A percentile compares a stretch with the other conserved stretches of the same genome.
These are phyloP conservation scores for Machaerirhynchus nigripectus DNA, from an alignment of 2,113 vertebrate species.

Conservation along the genomic window DNA sequence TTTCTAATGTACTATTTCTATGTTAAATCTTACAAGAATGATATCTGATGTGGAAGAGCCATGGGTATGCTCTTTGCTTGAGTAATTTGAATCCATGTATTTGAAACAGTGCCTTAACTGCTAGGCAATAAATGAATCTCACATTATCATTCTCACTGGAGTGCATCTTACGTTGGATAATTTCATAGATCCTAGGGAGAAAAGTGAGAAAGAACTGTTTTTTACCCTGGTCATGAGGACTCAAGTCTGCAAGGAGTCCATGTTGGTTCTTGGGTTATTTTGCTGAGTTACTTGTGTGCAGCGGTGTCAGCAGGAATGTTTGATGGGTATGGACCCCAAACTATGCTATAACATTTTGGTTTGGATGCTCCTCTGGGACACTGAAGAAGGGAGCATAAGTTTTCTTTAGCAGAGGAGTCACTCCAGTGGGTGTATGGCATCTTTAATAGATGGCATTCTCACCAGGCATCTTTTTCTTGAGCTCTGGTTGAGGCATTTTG, in stretches of 20 bases:
- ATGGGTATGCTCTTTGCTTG: not conserved
- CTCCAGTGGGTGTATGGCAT: not conserved
- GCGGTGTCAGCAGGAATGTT: not conserved
- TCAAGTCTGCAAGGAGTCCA: not conserved
- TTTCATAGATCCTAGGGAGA: not conserved
- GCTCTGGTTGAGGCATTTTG: not conserved
- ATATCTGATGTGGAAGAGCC: not conserved
- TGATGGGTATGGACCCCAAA: not conserved
- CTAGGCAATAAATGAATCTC: not conserved
- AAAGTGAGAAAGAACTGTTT: not conserved
- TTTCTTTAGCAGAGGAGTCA: not conserved
- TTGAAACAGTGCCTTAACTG: not conserved
- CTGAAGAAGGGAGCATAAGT: not conserved
- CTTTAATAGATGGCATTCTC: not conserved
- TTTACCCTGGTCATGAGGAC: rapidly evolving
- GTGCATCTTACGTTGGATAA: not conserved
- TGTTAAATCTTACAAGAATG: not conserved
- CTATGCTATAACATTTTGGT: not conserved
- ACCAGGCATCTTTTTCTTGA: not conserved
- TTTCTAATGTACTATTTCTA: not conserved
- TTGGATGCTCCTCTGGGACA: not conserved
- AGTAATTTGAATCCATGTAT: not conserved
- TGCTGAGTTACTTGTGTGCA: not conserved
- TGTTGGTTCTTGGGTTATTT: not conserved
- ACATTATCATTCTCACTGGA: not conserved